A percentile compares a stretch with the other conserved stretches of the same genome.
Evolutionary conservation across 2,797 vertebrate genomes (phyloP).

Genomic region (Lepidocolaptes lacrymiger): DNA sequence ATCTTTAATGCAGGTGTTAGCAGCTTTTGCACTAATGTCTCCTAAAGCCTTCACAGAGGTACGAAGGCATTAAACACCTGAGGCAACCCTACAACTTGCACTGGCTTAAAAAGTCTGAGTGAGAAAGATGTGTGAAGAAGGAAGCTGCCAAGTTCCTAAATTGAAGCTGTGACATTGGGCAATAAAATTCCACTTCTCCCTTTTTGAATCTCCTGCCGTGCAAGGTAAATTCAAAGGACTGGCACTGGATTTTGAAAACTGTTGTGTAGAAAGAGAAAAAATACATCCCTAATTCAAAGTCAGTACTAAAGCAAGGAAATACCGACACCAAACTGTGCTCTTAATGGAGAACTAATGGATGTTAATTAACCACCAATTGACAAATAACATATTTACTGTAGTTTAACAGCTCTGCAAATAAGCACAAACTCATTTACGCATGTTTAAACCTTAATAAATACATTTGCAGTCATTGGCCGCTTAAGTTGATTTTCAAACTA

Average conservation of each 20-base stretch:
- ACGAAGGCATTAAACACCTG: neutral
- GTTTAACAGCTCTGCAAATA: slow-evolving; percentile 62
- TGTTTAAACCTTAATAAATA: slow-evolving; percentile 72
- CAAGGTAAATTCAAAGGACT: neutral
- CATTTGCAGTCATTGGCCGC: slow-evolving; percentile 45
- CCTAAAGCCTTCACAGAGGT: neutral
- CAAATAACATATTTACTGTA: slow-evolving; percentile 65
- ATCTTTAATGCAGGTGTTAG: neutral
- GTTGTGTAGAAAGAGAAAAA: neutral
- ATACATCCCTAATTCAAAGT: slow-evolving; percentile 19
- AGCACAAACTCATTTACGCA: slow-evolving; percentile 61
- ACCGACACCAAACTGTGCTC: slow-evolving; percentile 46
- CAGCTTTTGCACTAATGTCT: neutral
- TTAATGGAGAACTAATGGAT: slow-evolving; percentile 64
- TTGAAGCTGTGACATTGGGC: neutral
- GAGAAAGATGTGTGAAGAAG: neutral
- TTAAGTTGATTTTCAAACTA: slow-evolving; percentile 53
- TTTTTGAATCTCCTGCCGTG: neutral
- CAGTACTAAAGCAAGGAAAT: slow-evolving; percentile 36
- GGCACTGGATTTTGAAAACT: neutral
- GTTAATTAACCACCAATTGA: slow-evolving; percentile 70
- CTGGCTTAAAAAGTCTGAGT: neutral
- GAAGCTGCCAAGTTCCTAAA: neutral
- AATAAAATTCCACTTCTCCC: neutral
- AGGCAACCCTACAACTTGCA: neutral